Base-by-base conservation (phyloP, 2,888 invertebrate species). In the Drosophila ochracea region DNA sequence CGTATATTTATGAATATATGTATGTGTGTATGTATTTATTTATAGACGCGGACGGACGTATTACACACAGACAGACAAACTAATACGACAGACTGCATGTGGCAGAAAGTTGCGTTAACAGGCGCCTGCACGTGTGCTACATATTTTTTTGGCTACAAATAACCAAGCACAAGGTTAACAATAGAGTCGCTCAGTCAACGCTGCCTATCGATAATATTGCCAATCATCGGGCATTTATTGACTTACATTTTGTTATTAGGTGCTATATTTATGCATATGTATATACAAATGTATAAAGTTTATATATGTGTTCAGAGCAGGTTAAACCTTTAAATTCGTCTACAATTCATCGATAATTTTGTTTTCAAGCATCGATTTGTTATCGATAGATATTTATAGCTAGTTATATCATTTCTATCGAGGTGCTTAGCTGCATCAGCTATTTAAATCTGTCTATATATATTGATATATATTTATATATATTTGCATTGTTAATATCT, bases 91-190 rank as follows among this genome's bases (percentile, higher is more conserved):
- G 30, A 31, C 41, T 33, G 30, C 60, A 33, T n/a, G 33, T 68
- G 49, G 19, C 43, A 58, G 39, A 57, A 53, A 61, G 53, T 61
- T 50, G 54, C 55, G 50, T 52, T 62, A 21, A 28, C 31, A 41
- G 39, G 60, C 76, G 68, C 76, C 65, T 55, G 33, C 68, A 72
- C 72, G 68, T 73, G 76, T 76, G 68, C 76, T 72, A 68, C 67
- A 71, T 71, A 60, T 47, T 11, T 39, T 39, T 39, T 43, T 21
- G 30, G 43, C 68, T 61, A 41, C 55, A 55, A 37, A 33, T 59
- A 54, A 13, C 28, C 63, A 31, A 31, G 31, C 31, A 6, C 41
- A 77, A 78, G 77, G 73, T 70, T 74, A 78, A 54, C 63, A 63
- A 65, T 55, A 39, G 58, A 67, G 21, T 43, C 50, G 49, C 49